Evolutionary conservation across 2,113 vertebrate genomes (phyloP), one percentile per base, ranked within the genome.

Genomic region (Amphiprion percula): DNA sequence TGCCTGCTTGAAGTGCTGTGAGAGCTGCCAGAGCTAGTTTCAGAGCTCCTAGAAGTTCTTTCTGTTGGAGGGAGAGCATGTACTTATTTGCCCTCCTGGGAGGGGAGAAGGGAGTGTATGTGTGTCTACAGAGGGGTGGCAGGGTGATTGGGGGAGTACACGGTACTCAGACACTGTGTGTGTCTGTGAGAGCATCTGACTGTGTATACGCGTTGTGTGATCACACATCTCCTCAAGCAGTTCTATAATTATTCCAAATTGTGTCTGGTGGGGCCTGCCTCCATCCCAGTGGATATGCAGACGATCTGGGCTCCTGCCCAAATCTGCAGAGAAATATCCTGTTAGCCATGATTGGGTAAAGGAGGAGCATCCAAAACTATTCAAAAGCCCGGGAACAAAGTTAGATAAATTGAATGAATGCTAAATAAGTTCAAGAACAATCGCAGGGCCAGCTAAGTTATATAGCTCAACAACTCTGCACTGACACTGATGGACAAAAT

Each of bases 171-270:
- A 53, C 72, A n/a, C 23, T 24, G 64, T 9, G 0, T 44, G 53
- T 39, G 5, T 30, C 14, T 19, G 4, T 41, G 64, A 44, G 69
- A 47, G 73, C 14, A 19, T 72, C 17, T 61, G 23, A 47, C 41
- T 55, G 58, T 65, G 67, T 58, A 16, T 74, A 16, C 71, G 47
- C 21, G 2, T 61, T 15, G 10, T 79, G 76, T 21, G 47, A 79
- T 77, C 78, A 37, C 79, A 68, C 30, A 26, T 84, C 65, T 90
- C 80, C 74, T 77, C 80, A 26, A 83, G 67, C 68, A 47, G 41
- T 50, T 33, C 74, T 78, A 69, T 88, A 87, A 91, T 89, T 89
- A 87, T 87, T 59, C 77, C 62, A 87, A 72, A 92, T 62, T 56
- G 67, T 77, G 87, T 87, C 87, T 83, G 55, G 14, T 71, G 79